Percentiles rank a stretch among this genome's conserved stretches.
phyloP scores from a whole-genome alignment of 2,888 invertebrate species.

The Epirrhoe tristata region DNA sequence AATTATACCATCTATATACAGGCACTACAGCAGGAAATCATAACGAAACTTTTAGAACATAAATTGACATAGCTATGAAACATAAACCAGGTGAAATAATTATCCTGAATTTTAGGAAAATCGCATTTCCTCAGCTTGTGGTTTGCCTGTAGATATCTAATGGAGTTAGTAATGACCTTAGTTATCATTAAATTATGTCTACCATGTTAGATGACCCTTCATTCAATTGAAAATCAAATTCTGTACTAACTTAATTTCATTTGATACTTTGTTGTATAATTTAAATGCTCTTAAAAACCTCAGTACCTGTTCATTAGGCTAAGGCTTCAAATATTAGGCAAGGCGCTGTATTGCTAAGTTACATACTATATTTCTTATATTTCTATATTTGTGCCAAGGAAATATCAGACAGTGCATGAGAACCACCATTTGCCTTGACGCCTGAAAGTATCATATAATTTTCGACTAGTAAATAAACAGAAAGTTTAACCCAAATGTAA shows the following conservation, averaged over 20 bases:
- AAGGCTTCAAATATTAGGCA: constrained; percentile 8
- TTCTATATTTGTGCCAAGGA: constrained; percentile 1
- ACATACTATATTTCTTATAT: no score
- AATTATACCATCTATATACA: constrained; percentile 45
- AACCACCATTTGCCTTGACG: constrained; percentile 5
- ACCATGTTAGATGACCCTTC: not conserved
- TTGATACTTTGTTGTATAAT: not conserved
- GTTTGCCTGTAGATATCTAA: constrained; percentile 19
- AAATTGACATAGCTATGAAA: not conserved
- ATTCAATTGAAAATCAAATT: not conserved
- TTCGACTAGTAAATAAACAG: constrained; percentile 15
- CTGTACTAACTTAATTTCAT: no score
- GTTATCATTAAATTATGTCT: not conserved
- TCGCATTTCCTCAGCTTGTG: constrained; percentile 13
- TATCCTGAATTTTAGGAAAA: not conserved
- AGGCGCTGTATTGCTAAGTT: constrained; percentile 18
- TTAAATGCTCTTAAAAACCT: constrained; percentile 2
- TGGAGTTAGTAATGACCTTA: constrained; percentile 21
- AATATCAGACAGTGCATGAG: constrained; percentile 11
- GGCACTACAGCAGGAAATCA: constrained; percentile 44
- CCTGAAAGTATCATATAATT: constrained; percentile 5
- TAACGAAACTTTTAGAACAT: constrained; percentile 21
- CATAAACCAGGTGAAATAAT: not conserved
- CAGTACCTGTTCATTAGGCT: constrained; percentile 13
- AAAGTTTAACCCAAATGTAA: constrained; percentile 46